Evolutionary conservation across 23 tunicate species (phyloP), one percentile per base, ranked within the genome.

Genomic region (Diplosoma virens): DNA sequence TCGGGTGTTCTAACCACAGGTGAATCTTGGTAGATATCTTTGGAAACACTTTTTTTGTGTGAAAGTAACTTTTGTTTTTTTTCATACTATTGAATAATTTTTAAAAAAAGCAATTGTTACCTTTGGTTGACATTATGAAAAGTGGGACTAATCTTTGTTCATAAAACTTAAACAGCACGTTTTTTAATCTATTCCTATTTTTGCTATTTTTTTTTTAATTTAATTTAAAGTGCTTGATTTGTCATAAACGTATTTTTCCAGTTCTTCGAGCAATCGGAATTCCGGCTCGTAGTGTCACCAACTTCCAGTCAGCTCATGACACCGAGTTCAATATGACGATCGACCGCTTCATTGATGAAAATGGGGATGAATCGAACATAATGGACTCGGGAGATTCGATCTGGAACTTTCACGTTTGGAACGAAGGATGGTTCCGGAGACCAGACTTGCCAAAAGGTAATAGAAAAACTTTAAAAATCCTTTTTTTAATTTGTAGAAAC

Each of bases 321-420:
- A 84, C 91, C 4, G 95, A 95, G 37, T 66, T 36, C 59, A 95
- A 91, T 73, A 87, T 89, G 84, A 88, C 99, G 22, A 79, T 95
- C 59, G 99, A 95, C 65, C 67, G 66, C 36, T 95, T 91, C 74
- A 35, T 76, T 60, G 87, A 89, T 35, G 80, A 74, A 32, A 55
- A 89, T 37, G 94, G 82, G 5, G 84, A 77, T 1, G 86, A 84
- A 65, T 30, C 59, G 1, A 36, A 47, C 29, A 18, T 59, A 32
- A 73, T 32, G 25, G 37, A 33, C n/a, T 32, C 85, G 1, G 75
- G 88, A 21, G 99, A 95, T 33, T 95, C 99, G 14, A 71, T 89
- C 20, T 95, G 99, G 99, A 95, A 95, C 82, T 95, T 95, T 66
- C 99, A 95, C 54, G 99, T 95, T 25, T 95, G 99, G 99, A 95